phyloP scores from a whole-genome alignment of 2,113 vertebrate species.

The Callaeas wilsoni region DNA sequence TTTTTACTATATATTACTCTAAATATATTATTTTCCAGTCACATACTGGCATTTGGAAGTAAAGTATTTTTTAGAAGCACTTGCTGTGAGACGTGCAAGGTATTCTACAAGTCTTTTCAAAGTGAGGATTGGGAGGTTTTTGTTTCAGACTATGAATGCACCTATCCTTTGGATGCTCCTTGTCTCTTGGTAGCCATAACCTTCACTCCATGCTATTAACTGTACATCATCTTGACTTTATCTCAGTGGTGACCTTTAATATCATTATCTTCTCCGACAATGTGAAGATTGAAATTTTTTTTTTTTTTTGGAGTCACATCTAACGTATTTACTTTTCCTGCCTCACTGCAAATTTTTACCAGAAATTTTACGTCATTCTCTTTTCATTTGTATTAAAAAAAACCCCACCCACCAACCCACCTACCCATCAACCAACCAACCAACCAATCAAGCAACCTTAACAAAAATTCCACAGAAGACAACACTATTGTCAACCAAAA shows the following conservation, averaged over 20 bases:
- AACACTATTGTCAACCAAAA: background rate
- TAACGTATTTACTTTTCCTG: background rate
- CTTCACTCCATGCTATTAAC: background rate
- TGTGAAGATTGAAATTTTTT: background rate
- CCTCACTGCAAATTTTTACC: background rate
- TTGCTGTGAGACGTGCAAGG: background rate
- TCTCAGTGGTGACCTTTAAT: background rate
- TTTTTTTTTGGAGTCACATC: background rate
- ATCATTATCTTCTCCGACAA: background rate
- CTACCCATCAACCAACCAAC: background rate
- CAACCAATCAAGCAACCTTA: background rate
- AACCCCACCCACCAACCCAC: background rate
- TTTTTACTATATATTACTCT: background rate
- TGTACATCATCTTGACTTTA: background rate
- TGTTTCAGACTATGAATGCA: background rate
- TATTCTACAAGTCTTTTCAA: background rate
- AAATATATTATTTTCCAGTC: background rate
- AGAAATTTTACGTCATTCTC: background rate
- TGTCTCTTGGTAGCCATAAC: background rate
- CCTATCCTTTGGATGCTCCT: background rate
- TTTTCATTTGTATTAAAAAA: background rate
- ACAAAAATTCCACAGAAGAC: background rate
- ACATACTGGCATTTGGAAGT: background rate
- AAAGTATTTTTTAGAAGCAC: background rate
- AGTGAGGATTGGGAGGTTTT: background rate